Base-by-base conservation (phyloP, 2,113 vertebrate genomes). In the Zosterops pallidus region DNA sequence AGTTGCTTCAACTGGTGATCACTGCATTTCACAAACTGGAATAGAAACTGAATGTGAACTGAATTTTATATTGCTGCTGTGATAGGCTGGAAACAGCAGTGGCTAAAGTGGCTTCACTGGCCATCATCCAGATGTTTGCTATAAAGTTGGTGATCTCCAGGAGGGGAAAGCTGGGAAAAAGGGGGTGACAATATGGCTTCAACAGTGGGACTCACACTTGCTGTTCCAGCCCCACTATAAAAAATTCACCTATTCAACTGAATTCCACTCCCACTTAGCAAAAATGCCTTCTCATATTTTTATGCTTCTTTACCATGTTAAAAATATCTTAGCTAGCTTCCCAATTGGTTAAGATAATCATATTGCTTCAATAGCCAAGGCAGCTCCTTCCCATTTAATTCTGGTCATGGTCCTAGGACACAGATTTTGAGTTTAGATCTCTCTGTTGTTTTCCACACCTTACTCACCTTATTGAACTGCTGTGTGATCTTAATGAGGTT, bases 121-220 rank as follows among this genome's bases (percentile, higher is more conserved):
- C 41, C 60, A 70, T 35, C 60, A 50, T 22, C 56, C 41, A 80
- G 39, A 79, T 24, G 9, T 60, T 69, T 44, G 6, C 22, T 17
- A 12, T 35, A 55, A 50, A 70, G 50, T 2, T 24, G 9, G 22
- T n/a, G 29, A 81, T 31, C 9, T 64, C 23, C 35, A 50, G 11
- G 8, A 93, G 7, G 2, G 2, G 13, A 42, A 59, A 50, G 8
- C 25, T 42, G 33, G 20, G 9, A 57, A 74, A 70, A 12, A 46
- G 2, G 35, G 28, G 15, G 16, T 12, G 9, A 10, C 5, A 75
- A 12, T 41, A 33, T 0, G 1, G 9, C 6, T 29, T 72, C 29
- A 60, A 28, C 24, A 18, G 13, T 69, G 24, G 16, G 44, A 80
- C 23, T 74, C 37, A n/a, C 39, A 78, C 3, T 21, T 37, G 18